These are phyloP conservation scores for Cranoglanis bouderius DNA, from an alignment of 2,113 vertebrate genomes.

Conservation along the genomic window DNA sequence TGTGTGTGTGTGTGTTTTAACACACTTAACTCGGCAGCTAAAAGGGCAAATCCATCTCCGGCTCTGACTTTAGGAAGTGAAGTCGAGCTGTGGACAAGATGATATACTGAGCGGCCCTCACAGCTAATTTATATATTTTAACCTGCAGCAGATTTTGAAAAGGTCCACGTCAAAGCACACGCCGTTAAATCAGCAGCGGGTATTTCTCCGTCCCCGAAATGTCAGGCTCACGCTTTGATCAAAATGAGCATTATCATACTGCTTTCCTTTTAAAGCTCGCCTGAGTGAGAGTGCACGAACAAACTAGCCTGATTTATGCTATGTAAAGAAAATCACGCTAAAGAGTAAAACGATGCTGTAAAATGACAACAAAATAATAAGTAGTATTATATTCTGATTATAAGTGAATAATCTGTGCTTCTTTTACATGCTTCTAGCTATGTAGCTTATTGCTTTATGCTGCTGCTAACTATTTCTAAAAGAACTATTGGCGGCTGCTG, in stretches of 20 bases:
- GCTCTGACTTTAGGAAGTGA: not conserved
- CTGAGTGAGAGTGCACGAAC: not conserved
- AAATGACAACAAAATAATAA: not conserved
- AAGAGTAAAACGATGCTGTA: not conserved
- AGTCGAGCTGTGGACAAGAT: not conserved
- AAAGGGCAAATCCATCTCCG: not conserved
- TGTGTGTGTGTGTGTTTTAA: slow-evolving; percentile 2
- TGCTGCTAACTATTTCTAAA: not conserved
- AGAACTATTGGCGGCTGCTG: not conserved
- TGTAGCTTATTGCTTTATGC: not conserved
- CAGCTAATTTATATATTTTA: slow-evolving; percentile 33
- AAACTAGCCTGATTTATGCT: not conserved
- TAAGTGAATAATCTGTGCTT: not conserved
- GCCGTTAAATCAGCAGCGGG: slow-evolving; percentile 30
- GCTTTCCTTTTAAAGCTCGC: slow-evolving; percentile 33
- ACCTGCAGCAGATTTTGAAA: slow-evolving; percentile 23
- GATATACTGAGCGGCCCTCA: slow-evolving; percentile 22
- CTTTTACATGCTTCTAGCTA: not conserved
- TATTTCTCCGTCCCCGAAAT: slow-evolving; percentile 14
- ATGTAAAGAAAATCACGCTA: not conserved
- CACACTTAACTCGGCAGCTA: slow-evolving; percentile 3
- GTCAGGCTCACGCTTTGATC: slow-evolving; percentile 47
- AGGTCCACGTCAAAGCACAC: slow-evolving; percentile 29
- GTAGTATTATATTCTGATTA: not conserved
- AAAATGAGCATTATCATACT: slow-evolving; percentile 39